Evolutionary conservation across 2,113 vertebrate species (phyloP), one percentile per base, ranked within the genome.

Genomic region (Indicator maculatus): DNA sequence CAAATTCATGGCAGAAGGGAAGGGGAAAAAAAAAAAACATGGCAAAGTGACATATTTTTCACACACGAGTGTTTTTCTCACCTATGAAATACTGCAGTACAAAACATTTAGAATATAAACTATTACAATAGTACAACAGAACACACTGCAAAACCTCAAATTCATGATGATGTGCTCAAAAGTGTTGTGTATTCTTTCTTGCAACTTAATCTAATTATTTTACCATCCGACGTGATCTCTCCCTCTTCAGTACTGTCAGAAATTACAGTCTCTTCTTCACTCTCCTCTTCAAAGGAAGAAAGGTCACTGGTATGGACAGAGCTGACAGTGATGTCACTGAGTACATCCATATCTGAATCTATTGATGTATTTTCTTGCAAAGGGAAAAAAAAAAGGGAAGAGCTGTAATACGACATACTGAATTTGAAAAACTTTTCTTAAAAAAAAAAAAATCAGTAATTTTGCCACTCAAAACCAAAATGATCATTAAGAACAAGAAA

Each of bases 281-380:
- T 99, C 78, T 99, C 98, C 82, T 98, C 99, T 94, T 99, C 99
- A 91, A 99, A 99, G 18, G 99, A 99, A 2, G 99, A 99, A 91
- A 99, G 98, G 94, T 99, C 99, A 86, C 99, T 99, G 88, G 99
- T 99, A 95, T 99, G 99, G 93, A 99, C 99, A 5, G 99, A 99
- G 96, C 99, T 99, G 91, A 99, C 99, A 0, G 99, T 99, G 97
- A 99, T 99, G 97, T 99, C 99, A 47, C 99, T 99, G 88, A 99
- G 98, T 36, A 98, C 98, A 39, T 99, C 99, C 76, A 98, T 93
- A 91, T 99, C 99, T 2, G 99, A 99, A 96, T 99, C 99, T 85
- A 99, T 94, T 73, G 98, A 91, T 4, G 95, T 97, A 95, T 98
- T 97, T 96, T 99, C 98, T 99, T 96, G 69, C 63, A 97, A 90